Evolutionary conservation across 2,113 vertebrate species (phyloP), one percentile per base, ranked within the genome.

Genomic region (Oncorhynchus kisutch): DNA sequence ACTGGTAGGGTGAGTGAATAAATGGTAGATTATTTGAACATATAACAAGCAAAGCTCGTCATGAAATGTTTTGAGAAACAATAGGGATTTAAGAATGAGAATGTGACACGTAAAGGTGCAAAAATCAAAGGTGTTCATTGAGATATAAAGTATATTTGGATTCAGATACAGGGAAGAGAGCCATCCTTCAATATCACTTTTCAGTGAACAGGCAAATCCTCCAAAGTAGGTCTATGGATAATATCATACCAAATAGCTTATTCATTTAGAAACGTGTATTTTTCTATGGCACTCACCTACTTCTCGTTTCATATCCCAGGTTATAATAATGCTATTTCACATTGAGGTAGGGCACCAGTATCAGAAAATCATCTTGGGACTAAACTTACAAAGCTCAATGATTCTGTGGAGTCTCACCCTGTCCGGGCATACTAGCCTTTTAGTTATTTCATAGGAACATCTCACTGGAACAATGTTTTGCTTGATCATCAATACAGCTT

Each of bases 161-260:
- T 68, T 68, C 14, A 68, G 31, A n/a, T n/a, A 29, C 16, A 65
- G 39, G 34, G 75, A 66, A 79, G 83, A 90, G 14, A 82, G 79
- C 91, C 92, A 91, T 91, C 88, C 79, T 73, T 91, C 88, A 87
- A 90, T 93, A 92, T 93, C 94, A 94, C 93, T 94, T 90, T 91
- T 92, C 92, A 81, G 80, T 81, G 39, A 78, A 70, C 80, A 74
- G 60, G 82, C 59, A 73, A 34, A 76, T 62, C 71, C 45, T 31
- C 29, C 39, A 20, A 24, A 16, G 51, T 54, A 54, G 51, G 51
- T 14, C 51, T 54, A 54, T 5, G 67, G 64, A 79, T 75, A 45
- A 68, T 34, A 34, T 7, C 31, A 68, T 27, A 12, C 27, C 65
- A 67, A 67, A 29, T 7, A 67, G n/a, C 39, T 48, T 11, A 48